Base-by-base conservation (phyloP, 2,113 vertebrate genomes). In the Platichthys flesus region DNA sequence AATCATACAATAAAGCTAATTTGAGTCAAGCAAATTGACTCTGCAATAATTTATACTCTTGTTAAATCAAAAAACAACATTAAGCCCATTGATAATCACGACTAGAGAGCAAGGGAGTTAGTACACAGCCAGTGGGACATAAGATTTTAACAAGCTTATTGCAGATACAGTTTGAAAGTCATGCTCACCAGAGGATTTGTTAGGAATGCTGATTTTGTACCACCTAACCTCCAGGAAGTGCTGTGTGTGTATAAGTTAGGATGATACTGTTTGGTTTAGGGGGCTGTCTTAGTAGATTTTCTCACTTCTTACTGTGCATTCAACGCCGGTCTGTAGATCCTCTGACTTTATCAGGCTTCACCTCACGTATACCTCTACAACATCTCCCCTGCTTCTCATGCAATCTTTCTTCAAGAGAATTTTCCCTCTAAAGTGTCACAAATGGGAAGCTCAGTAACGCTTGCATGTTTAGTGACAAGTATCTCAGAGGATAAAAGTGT, bases 101-200 rank as follows among this genome's bases (percentile, higher is more conserved):
- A 9, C 51, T 55, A 58, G 63, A 72, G 81, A 78, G 71, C 21
- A 51, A 23, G 42, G 12, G 88, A 82, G 84, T 87, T 84, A 81
- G 77, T 72, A 83, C 79, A 74, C 82, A 79, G 75, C 78, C 85
- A 76, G 67, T 60, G 14, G 79, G 88, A 89, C 79, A 85, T 61
- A 71, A 23, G 68, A 74, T 85, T 90, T 88, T 84, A 88, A 89
- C 82, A 82, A 88, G 82, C 73, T 73, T 42, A 54, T 66, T 74
- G 55, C 79, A 78, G 78, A 81, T 56, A 73, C 68, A 54, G 78
- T 74, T 20, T 71, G 71, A 73, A 78, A 71, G 59, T 71, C 73
- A 26, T 69, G 81, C 72, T 81, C 85, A 78, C 75, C 59, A 61
- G 74, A 83, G 87, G 79, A 78, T 85, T 88, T 82, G 81, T 77